Percentiles rank a stretch among this genome's conserved stretches.
These are phyloP conservation scores for Sus cebifrons DNA, from an alignment of 2,797 vertebrate species.

Conservation along the genomic window DNA sequence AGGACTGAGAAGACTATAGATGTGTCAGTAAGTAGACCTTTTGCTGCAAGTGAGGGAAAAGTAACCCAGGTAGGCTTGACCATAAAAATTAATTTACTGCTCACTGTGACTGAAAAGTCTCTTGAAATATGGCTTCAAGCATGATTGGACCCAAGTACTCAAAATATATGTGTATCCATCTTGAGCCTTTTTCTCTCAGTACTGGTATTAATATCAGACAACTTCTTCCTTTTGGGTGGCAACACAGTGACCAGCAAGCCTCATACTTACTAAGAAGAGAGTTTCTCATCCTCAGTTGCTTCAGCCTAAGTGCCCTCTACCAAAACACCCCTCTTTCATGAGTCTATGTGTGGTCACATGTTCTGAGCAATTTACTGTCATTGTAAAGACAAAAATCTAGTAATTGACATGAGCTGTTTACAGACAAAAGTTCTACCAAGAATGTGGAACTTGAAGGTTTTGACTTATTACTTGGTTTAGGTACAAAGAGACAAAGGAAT, in stretches of 20 bases:
- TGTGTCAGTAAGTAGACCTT: neutral
- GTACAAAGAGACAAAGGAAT: neutral
- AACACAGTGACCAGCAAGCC: neutral
- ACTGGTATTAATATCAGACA: neutral
- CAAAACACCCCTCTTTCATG: neutral
- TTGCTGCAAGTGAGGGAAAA: neutral
- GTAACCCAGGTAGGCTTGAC: neutral
- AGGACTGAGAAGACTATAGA: constrained; percentile 81
- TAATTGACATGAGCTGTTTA: neutral
- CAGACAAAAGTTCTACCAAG: neutral
- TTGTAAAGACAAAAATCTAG: neutral
- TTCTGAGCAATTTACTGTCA: neutral
- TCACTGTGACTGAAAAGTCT: neutral
- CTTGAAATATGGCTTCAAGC: neutral
- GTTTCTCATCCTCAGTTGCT: neutral
- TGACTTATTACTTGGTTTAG: neutral
- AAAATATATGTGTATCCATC: neutral
- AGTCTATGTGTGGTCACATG: neutral
- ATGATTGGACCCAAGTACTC: neutral
- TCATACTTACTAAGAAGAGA: neutral
- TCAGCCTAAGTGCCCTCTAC: neutral
- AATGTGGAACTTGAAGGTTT: neutral
- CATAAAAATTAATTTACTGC: neutral
- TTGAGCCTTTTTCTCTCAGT: neutral
- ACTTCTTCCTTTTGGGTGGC: neutral